Evolutionary conservation across 1,140 invertebrate genomes (phyloP).

Genomic region (Habropoda laboriosa): DNA sequence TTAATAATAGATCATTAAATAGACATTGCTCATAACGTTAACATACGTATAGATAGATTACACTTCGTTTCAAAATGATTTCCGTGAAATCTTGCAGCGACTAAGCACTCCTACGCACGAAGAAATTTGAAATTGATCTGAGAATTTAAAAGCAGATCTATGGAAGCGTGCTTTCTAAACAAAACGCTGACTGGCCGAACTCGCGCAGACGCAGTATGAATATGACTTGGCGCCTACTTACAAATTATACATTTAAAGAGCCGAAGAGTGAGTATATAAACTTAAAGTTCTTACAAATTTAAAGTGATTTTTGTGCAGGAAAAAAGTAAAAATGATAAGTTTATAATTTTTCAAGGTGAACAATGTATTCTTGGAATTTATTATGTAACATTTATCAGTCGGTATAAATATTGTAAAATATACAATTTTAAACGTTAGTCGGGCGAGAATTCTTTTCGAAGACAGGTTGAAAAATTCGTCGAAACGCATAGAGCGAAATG

Average conservation of each 20-base stretch:
- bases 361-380: background rate
- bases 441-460: too few species aligned
- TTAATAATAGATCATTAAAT: too few species aligned
- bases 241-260: too few species aligned
- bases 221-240: too few species aligned
- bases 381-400: constrained; percentile 21
- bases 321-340: background rate
- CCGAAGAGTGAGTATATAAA: too few species aligned
- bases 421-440: background rate
- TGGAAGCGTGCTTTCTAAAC: background rate
- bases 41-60: too few species aligned
- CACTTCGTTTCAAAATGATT: too few species aligned
- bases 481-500: background rate
- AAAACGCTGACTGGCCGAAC: background rate
- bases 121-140: too few species aligned
- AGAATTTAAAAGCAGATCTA: too few species aligned
- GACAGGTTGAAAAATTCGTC: background rate
- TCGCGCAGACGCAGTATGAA: background rate
- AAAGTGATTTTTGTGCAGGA: background rate
- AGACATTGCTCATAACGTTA: too few species aligned
- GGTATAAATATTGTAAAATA: constrained; percentile 6
- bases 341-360: background rate
- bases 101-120: too few species aligned
- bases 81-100: too few species aligned
- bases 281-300: background rate